Conservation (phyloP, 2,113 vertebrate genomes). For the Peromyscus californicus region DNA sequence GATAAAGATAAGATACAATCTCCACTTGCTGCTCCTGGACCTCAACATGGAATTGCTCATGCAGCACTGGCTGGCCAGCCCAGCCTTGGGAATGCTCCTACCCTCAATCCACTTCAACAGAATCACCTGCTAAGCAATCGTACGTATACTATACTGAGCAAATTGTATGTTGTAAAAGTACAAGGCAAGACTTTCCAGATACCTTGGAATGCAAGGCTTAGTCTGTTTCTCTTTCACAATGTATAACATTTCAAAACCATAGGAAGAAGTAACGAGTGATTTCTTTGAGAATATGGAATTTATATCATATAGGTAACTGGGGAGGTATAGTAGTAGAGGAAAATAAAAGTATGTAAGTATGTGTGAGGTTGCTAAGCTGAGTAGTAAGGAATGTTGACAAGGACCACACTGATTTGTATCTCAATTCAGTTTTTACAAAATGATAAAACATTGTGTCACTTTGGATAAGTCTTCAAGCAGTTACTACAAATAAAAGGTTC, state of each 20-base stretch:
- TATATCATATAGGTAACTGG: neutral
- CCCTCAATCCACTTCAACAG: slow-evolving; percentile 91
- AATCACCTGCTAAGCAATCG: slow-evolving; percentile 93
- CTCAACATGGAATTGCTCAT: slow-evolving; percentile 88
- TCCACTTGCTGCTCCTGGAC: slow-evolving; percentile 86
- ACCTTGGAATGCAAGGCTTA: neutral
- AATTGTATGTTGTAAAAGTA: slow-evolving; percentile 2
- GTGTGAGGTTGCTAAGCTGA: neutral
- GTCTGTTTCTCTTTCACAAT: neutral
- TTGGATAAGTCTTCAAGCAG: neutral
- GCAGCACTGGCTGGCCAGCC: slow-evolving; percentile 87
- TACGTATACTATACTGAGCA: slow-evolving; percentile 83
- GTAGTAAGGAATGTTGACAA: neutral
- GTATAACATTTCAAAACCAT: neutral
- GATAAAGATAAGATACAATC: slow-evolving; percentile 94
- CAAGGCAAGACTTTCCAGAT: neutral
- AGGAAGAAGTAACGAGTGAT: neutral
- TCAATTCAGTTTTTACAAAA: neutral
- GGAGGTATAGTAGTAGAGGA: neutral
- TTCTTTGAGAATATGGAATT: neutral
- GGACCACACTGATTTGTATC: neutral
- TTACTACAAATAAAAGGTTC: neutral
- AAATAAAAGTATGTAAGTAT: neutral
- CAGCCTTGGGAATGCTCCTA: slow-evolving; percentile 86
- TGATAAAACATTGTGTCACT: neutral